Conservation (phyloP, 2,888 invertebrate species). For the Mycogona germanica region DNA sequence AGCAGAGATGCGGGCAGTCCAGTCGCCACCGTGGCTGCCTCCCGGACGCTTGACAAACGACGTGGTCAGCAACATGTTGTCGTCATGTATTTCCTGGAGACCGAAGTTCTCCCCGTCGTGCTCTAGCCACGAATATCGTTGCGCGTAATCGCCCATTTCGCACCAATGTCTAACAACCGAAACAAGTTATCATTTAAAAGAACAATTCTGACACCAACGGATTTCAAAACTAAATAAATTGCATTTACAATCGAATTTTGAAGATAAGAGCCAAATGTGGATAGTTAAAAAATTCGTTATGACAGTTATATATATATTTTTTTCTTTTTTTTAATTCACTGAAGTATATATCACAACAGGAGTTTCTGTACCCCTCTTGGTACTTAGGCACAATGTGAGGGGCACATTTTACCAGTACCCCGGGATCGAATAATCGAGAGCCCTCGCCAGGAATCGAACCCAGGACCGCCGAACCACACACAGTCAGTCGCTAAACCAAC, state of each 20-base stretch:
- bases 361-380: no score
- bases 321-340: no score
- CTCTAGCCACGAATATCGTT: conserved; percentile 75
- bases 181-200: no score
- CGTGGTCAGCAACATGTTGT: conserved; percentile 60
- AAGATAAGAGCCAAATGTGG: background rate
- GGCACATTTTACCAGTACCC: no score
- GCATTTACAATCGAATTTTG: background rate
- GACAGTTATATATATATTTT: background rate
- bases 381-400: no score
- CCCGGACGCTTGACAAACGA: conserved; percentile 76
- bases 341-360: no score
- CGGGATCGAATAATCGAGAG: no score
- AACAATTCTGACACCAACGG: no score
- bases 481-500: no score
- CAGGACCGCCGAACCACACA: no score
- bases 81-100: conserved; percentile 73
- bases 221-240: background rate
- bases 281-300: background rate
- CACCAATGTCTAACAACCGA: conserved; percentile 67
- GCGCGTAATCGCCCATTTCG: conserved; percentile 68
- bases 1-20: conserved; percentile 73
- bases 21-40: conserved; percentile 76
- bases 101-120: conserved; percentile 92
- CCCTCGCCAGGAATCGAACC: no score